Conservation (phyloP, 2,888 invertebrate species). For the Drosophila parthenogenetica region DNA sequence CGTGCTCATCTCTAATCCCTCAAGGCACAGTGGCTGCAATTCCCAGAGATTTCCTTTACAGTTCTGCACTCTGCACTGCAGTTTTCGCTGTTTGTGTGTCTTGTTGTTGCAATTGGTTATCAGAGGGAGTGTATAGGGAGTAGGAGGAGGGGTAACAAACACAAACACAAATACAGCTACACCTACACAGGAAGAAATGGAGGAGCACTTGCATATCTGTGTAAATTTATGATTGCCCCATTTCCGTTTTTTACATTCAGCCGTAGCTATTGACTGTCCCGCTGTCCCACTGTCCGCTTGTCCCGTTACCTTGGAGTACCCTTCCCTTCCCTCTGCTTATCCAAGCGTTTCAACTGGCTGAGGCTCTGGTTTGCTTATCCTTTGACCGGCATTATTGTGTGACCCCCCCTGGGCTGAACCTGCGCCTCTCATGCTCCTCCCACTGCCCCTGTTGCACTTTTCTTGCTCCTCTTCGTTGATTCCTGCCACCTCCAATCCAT, state of each 20-base stretch:
- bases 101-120: conserved; percentile 25
- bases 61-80: conserved; percentile 11
- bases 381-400: conserved; percentile 77
- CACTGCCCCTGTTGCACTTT: conserved; percentile 42
- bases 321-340: neutral
- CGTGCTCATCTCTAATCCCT: conserved; percentile 44
- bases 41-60: conserved; percentile 53
- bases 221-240: conserved; percentile 85
- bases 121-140: conserved; percentile 17
- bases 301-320: neutral
- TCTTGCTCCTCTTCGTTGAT: conserved; percentile 32
- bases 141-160: conserved; percentile 7
- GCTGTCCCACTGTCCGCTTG: conserved; percentile 13
- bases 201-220: conserved; percentile 81
- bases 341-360: neutral
- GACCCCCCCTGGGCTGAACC: conserved; percentile 59
- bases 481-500: conserved; percentile 20
- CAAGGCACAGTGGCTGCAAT: conserved; percentile 32
- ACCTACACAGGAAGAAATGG: conserved; percentile 17
- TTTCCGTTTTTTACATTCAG: conserved; percentile 82
- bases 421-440: conserved; percentile 38
- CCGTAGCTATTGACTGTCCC: conserved; percentile 69
- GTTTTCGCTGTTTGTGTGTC: conserved; percentile 55
- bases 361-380: conserved; percentile 64
- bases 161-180: conserved; percentile 37